phyloP scores from a whole-genome alignment of 2,888 invertebrate species.

The Prostheceraeus crozeri region DNA sequence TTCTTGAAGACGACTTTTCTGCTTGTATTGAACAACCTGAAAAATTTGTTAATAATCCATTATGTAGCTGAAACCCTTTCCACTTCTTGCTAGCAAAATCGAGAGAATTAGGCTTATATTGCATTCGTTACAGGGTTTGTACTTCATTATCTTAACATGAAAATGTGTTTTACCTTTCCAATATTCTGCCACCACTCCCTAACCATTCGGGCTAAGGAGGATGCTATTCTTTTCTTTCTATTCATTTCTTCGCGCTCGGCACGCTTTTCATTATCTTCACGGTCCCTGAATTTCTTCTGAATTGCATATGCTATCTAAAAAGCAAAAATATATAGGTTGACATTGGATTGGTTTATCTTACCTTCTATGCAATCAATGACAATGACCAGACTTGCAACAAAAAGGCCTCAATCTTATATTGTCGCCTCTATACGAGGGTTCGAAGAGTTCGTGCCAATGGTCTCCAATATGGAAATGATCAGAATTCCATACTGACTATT shows the following conservation, averaged over 20 bases:
- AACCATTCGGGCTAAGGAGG: constrained; percentile 82
- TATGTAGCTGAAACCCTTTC: constrained; percentile 14
- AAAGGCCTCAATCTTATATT: no score
- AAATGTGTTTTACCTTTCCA: constrained; percentile 67
- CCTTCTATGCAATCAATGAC: no score
- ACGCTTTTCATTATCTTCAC: constrained; percentile 72
- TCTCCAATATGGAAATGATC: no score
- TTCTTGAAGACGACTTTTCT: constrained; percentile 81
- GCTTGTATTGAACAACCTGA: constrained; percentile 82
- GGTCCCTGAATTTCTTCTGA: constrained; percentile 43
- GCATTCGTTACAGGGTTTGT: neutral
- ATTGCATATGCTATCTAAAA: constrained; percentile 33
- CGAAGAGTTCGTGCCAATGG: no score
- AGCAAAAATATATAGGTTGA: constrained; percentile 20
- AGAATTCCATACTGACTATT: no score
- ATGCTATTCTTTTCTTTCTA: constrained; percentile 74
- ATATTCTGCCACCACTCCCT: constrained; percentile 90
- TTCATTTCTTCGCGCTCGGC: constrained; percentile 84
- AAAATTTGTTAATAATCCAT: constrained; percentile 26
- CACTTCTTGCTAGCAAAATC: no score
- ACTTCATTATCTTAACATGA: neutral
- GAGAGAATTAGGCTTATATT: neutral
- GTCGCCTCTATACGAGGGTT: no score
- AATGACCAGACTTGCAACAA: no score
- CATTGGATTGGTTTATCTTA: no score